These are phyloP conservation scores for Heliconius charithonia DNA, from an alignment of 2,888 invertebrate genomes.

Conservation along the genomic window DNA sequence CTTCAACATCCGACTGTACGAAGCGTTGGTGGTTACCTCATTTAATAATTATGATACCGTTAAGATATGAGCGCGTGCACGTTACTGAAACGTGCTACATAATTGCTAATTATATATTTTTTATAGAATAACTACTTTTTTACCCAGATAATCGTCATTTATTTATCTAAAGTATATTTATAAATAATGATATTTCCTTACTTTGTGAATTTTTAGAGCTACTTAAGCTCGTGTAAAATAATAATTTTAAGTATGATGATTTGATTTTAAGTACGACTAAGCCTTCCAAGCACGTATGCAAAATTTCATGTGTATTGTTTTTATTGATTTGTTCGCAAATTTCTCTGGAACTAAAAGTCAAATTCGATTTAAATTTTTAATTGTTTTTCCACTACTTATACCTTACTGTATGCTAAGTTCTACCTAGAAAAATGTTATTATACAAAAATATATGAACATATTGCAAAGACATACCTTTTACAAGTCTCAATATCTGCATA, in stretches of 20 bases:
- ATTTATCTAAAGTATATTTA: conserved; percentile 9
- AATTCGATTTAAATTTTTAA: no score
- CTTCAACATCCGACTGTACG: not conserved
- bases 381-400: no score
- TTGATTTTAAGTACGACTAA: no score
- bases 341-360: no score
- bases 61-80: conserved; percentile 19
- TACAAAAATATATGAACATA: not conserved
- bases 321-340: no score
- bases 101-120: conserved; percentile 6
- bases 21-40: not conserved
- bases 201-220: not conserved
- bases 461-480: conserved; percentile 39
- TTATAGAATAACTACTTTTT: not conserved
- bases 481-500: conserved; percentile 30
- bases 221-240: not conserved
- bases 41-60: conserved; percentile 18
- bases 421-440: no score
- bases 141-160: not conserved
- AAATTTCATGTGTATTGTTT: no score
- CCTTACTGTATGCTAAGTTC: no score
- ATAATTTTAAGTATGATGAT: no score
- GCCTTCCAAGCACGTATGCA: no score
- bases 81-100: conserved; percentile 18
- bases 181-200: not conserved